Conservation (phyloP, 2,797 vertebrate species). For the Poecilia picta region DNA sequence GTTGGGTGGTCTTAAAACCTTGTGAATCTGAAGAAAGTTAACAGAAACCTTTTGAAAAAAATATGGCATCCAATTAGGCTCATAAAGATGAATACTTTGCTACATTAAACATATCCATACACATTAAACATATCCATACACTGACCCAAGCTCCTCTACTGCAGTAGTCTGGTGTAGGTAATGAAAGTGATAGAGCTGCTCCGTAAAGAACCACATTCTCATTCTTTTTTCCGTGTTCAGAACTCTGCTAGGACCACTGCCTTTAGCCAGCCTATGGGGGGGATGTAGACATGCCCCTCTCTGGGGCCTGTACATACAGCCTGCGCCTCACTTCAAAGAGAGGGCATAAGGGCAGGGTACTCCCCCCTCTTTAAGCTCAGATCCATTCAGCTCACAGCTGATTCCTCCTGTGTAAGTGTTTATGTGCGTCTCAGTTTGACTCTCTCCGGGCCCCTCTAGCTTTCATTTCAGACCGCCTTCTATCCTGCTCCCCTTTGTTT, state of each 20-base stretch:
- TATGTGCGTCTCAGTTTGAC: conserved; percentile 68
- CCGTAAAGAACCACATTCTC: conserved; percentile 51
- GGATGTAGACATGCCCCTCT: conserved; percentile 75
- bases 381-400: conserved; percentile 77
- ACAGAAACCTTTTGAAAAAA: background rate
- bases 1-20: background rate
- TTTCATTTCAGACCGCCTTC: conserved; percentile 69
- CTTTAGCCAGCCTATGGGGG: conserved; percentile 78
- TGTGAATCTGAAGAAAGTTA: background rate
- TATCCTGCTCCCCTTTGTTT: conserved; percentile 39
- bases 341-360: conserved; percentile 77
- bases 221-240: conserved; percentile 55
- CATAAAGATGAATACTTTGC: conserved; percentile 19
- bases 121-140: conserved; percentile 20
- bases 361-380: conserved; percentile 51
- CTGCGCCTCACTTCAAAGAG: conserved; percentile 85
- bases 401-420: conserved; percentile 69
- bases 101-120: conserved; percentile 20
- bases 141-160: conserved; percentile 25
- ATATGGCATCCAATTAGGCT: background rate
- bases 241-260: conserved; percentile 64
- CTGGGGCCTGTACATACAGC: conserved; percentile 80
- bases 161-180: conserved; percentile 32
- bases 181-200: conserved; percentile 36
- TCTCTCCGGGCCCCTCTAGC: conserved; percentile 76